phyloP scores from a whole-genome alignment of 2,888 invertebrate species.

The Watsonalla binaria region DNA sequence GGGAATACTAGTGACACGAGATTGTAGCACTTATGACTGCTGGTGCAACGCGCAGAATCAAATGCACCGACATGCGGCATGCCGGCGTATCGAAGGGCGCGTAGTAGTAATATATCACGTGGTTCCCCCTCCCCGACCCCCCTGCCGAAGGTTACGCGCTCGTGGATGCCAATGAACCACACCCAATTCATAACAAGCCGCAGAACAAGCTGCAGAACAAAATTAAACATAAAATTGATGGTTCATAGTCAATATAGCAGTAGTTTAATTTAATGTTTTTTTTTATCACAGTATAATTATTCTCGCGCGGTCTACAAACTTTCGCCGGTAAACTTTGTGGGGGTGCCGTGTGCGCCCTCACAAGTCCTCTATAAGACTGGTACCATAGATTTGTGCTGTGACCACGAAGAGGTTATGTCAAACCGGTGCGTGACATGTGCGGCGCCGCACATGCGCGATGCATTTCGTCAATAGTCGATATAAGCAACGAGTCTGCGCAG shows the following conservation, averaged over 20 bases:
- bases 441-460: constrained; percentile 38
- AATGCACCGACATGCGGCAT: constrained; percentile 25
- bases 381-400: constrained; percentile 39
- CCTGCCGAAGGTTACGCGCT: constrained; percentile 22
- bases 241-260: constrained; percentile 18
- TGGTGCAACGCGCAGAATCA: constrained; percentile 47
- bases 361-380: constrained; percentile 44
- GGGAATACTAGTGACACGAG: constrained; percentile 13
- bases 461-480: constrained; percentile 52
- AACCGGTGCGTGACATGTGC: constrained; percentile 42
- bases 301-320: constrained; percentile 21
- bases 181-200: constrained; percentile 29
- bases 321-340: constrained; percentile 12
- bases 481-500: constrained; percentile 43
- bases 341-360: constrained; percentile 1
- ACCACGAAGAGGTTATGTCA: constrained; percentile 37
- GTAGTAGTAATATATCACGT: constrained; percentile 40
- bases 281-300: constrained; percentile 27
- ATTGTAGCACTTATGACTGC: constrained; percentile 18
- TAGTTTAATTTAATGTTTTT: constrained; percentile 25
- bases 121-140: constrained; percentile 24
- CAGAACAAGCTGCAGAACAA: constrained; percentile 7
- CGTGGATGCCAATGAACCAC: constrained; percentile 45
- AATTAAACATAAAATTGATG: neutral
- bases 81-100: constrained; percentile 22